Conservation (phyloP, 2,113 vertebrate genomes). For the Psilopogon haemacephalus region DNA sequence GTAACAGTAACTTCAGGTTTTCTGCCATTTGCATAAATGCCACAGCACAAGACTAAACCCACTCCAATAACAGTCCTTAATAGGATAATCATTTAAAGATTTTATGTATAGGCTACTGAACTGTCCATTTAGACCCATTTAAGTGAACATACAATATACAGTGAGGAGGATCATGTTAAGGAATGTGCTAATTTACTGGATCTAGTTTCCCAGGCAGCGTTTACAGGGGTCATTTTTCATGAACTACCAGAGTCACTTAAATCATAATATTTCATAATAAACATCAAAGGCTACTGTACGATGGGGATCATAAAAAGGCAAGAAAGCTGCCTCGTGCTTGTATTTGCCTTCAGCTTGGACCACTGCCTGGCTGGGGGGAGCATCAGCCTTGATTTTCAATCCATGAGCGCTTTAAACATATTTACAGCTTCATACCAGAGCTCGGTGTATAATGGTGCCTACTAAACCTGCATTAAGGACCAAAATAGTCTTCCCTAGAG, state of each 20-base stretch:
- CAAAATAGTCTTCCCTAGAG: neutral
- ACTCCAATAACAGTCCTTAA: conserved; percentile 36
- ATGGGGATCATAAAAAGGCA: conserved; percentile 42
- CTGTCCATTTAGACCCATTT: conserved; percentile 58
- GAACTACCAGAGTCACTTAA: conserved; percentile 56
- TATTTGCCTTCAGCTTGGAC: neutral
- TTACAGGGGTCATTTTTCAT: conserved; percentile 67
- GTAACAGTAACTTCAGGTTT: conserved; percentile 65
- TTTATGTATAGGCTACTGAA: conserved; percentile 47
- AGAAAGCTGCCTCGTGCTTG: neutral
- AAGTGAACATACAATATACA: neutral
- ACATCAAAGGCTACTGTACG: conserved; percentile 19
- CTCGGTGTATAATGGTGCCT: neutral
- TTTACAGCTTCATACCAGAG: neutral
- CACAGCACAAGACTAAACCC: conserved; percentile 17
- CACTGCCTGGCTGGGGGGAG: neutral
- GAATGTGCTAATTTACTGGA: conserved; percentile 61
- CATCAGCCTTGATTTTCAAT: neutral
- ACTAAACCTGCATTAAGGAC: neutral
- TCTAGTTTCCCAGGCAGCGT: conserved; percentile 27
- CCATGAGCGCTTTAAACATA: neutral
- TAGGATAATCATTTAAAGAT: conserved; percentile 47
- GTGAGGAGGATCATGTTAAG: neutral
- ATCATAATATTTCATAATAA: conserved; percentile 70
- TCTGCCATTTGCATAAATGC: conserved; percentile 60